Percentiles rank a stretch among this genome's conserved stretches.
Evolutionary conservation across 2,888 invertebrate genomes (phyloP).

Genomic region (Ennomos quercinarius): DNA sequence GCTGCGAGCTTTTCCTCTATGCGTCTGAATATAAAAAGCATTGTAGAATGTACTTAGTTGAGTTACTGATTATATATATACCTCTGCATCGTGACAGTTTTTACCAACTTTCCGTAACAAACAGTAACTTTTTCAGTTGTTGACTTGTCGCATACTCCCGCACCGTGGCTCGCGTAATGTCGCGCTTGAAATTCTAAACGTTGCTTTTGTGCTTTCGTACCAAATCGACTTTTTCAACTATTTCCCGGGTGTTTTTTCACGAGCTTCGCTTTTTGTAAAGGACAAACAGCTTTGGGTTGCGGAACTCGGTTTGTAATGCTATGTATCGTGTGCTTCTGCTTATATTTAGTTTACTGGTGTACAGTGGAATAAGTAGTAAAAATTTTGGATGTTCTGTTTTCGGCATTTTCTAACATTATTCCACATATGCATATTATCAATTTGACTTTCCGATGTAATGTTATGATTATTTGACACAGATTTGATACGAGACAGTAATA

Average conservation of each 20-base stretch:
- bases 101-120: conserved; percentile 36
- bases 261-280: conserved; percentile 38
- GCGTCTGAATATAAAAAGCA: too few species aligned
- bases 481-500: too few species aligned
- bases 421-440: too few species aligned
- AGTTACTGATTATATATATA: conserved; percentile 16
- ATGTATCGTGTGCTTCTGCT: conserved; percentile 4
- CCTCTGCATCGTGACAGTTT: conserved; percentile 37
- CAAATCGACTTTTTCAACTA: conserved; percentile 52
- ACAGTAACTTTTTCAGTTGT: conserved; percentile 40
- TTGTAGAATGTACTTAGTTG: not conserved
- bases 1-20: too few species aligned
- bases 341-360: conserved; percentile 6
- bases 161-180: conserved; percentile 37
- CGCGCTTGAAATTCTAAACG: conserved; percentile 56
- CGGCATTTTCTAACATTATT: too few species aligned
- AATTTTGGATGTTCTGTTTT: too few species aligned
- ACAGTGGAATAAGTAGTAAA: too few species aligned
- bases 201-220: conserved; percentile 44
- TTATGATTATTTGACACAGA: too few species aligned
- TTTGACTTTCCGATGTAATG: too few species aligned
- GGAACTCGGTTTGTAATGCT: conserved; percentile 12
- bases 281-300: conserved; percentile 29
- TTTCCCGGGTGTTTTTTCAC: conserved; percentile 44
- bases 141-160: conserved; percentile 38